A percentile compares a stretch with the other conserved stretches of the same genome.
These are phyloP conservation scores for Sabatieria punctata DNA, from an alignment of 2,888 invertebrate genomes.

Conservation along the genomic window DNA sequence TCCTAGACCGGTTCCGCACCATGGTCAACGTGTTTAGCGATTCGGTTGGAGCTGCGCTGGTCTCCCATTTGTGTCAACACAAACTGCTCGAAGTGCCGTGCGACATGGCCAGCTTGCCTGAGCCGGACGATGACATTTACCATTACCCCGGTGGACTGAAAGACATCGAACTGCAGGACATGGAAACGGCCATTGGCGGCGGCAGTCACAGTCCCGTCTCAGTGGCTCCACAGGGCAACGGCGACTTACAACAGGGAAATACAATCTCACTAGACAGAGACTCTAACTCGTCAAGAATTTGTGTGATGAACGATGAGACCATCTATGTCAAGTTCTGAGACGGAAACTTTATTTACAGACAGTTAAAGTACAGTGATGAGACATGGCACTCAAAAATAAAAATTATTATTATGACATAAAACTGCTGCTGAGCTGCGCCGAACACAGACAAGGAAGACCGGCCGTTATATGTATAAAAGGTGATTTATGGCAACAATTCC, in stretches of 20 bases:
- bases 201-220: too few species aligned
- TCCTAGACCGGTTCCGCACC: constrained; percentile 46
- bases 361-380: too few species aligned
- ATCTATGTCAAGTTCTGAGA: constrained; percentile 7
- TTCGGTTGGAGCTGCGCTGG: constrained; percentile 72
- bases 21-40: constrained; percentile 77
- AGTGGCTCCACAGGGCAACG: not conserved
- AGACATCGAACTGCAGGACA: constrained; percentile 3
- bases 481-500: too few species aligned
- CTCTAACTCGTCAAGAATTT: too few species aligned
- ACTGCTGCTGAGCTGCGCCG: too few species aligned
- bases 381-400: too few species aligned
- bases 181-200: not conserved
- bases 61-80: constrained; percentile 48
- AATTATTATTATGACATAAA: too few species aligned
- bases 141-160: constrained; percentile 7
- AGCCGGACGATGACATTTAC: not conserved
- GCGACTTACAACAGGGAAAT: too few species aligned
- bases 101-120: not conserved
- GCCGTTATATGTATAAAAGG: too few species aligned
- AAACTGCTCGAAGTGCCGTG: constrained; percentile 2
- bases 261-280: too few species aligned
- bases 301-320: constrained; percentile 8
- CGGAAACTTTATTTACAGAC: not conserved
- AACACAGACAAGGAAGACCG: too few species aligned